Percentiles rank a stretch among this genome's conserved stretches.
phyloP scores from a whole-genome alignment of 2,797 vertebrate genomes.

The Podarcis siculus region DNA sequence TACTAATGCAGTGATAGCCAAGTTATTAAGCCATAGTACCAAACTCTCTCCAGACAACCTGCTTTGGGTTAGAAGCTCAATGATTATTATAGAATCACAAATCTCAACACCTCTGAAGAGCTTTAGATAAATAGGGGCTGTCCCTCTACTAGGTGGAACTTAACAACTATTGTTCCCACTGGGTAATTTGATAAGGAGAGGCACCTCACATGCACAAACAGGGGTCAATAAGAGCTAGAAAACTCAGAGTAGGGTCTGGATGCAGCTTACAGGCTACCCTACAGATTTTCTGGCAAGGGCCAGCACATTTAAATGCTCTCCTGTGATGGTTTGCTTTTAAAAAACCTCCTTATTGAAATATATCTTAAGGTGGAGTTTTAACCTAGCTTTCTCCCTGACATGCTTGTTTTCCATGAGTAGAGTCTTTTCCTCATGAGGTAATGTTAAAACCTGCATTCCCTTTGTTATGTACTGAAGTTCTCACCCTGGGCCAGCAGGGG shows the following conservation, averaged over 20 bases:
- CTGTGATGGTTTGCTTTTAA: neutral
- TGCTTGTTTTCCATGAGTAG: neutral
- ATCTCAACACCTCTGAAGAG: neutral
- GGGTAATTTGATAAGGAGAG: neutral
- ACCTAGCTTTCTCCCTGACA: neutral
- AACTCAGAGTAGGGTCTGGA: neutral
- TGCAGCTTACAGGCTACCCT: neutral
- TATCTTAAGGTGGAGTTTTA: neutral
- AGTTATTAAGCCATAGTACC: neutral
- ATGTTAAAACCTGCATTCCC: neutral
- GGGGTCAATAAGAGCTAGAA: neutral
- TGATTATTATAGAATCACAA: neutral
- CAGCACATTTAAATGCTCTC: neutral
- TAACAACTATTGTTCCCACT: neutral
- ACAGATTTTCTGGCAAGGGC: neutral
- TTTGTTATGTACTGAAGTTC: no score
- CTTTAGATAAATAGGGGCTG: neutral
- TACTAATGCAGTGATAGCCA: constrained; percentile 4
- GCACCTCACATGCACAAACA: neutral
- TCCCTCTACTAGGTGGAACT: neutral
- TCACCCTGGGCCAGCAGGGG: no score
- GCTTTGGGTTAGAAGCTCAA: neutral
- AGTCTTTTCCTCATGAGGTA: neutral
- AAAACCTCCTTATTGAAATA: neutral
- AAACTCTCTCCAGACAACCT: neutral